Conservation (phyloP, 2,113 vertebrate species). For the Carettochelys insculpta region DNA sequence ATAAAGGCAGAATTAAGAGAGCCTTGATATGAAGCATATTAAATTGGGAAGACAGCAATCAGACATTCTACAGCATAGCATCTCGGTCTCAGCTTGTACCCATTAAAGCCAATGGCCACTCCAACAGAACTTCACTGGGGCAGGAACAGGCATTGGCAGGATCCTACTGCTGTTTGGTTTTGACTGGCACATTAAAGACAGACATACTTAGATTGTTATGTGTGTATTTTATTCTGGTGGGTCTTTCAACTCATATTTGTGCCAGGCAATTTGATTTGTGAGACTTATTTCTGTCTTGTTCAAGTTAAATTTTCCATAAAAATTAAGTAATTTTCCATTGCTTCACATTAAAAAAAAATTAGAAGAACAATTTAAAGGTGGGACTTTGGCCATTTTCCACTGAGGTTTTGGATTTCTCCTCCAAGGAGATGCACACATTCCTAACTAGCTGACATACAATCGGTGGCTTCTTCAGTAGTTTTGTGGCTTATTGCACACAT, state of each 20-base stretch:
- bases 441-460: not conserved
- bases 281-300: not conserved
- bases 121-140: not conserved
- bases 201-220: not conserved
- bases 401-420: not conserved
- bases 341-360: not conserved
- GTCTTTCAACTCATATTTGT: not conserved
- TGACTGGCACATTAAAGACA: not conserved
- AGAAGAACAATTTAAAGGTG: not conserved
- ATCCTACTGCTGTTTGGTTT: not conserved
- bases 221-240: not conserved
- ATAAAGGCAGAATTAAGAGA: not conserved
- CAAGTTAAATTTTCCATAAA: not conserved
- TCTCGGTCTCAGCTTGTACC: not conserved
- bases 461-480: not conserved
- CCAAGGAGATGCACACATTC: not conserved
- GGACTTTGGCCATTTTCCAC: not conserved
- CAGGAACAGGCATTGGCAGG: not conserved
- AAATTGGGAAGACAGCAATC: not conserved
- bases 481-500: not conserved
- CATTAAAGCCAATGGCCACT: not conserved
- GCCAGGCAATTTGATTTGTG: not conserved
- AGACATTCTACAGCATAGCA: not conserved
- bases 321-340: no score
- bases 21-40: not conserved